phyloP scores from a whole-genome alignment of 2,888 invertebrate species.

The Drosophila percnosoma region DNA sequence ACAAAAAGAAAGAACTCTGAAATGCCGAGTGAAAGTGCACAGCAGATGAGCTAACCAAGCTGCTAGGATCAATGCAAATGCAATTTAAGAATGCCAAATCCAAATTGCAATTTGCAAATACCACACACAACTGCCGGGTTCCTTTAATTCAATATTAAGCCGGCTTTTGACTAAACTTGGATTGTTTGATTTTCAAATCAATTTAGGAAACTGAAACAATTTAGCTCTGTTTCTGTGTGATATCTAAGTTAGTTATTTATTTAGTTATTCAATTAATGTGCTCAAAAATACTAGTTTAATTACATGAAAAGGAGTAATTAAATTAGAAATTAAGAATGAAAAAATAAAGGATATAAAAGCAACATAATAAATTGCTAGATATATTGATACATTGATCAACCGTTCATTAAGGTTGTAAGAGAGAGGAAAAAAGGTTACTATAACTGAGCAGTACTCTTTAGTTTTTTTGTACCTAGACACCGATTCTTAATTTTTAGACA shows the following conservation, averaged over 20 bases:
- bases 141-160: neutral
- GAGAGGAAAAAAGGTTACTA: neutral
- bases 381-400: neutral
- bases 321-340: no score
- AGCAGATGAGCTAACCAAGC: constrained; percentile 11
- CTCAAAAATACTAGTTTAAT: no score
- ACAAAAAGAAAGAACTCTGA: neutral
- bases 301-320: no score
- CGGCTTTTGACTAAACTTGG: neutral
- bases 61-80: constrained; percentile 26
- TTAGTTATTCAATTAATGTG: neutral
- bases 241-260: neutral
- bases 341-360: neutral
- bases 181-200: neutral
- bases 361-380: neutral
- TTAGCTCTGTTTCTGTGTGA: neutral
- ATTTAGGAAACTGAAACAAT: neutral
- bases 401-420: neutral
- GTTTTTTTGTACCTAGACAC: neutral
- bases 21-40: constrained; percentile 52
- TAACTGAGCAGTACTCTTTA: neutral
- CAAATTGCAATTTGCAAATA: neutral
- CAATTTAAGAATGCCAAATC: constrained; percentile 3
- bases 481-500: rapidly evolving
- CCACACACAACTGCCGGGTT: neutral